These are phyloP conservation scores for Leptothorax acervorum DNA, from an alignment of 2,888 invertebrate genomes.

Conservation along the genomic window DNA sequence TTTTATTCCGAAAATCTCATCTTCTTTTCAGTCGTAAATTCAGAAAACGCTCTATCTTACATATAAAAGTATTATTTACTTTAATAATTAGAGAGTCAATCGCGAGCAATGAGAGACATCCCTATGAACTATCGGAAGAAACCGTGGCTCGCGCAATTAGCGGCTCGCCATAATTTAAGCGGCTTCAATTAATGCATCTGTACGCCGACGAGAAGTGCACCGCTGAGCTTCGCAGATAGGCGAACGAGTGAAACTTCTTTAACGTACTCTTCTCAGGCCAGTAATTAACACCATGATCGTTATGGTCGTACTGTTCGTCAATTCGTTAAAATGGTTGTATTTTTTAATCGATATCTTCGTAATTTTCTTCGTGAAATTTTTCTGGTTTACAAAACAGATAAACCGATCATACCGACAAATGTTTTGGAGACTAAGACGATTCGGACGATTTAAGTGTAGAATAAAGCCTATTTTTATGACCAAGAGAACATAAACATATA, in stretches of 20 bases:
- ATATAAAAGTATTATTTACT: constrained; percentile 1
- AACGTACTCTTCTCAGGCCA: constrained; percentile 40
- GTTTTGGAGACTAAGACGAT: neutral
- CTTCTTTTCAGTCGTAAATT: neutral
- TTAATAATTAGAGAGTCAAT: constrained; percentile 33
- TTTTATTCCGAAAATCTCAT: neutral
- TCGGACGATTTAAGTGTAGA: neutral
- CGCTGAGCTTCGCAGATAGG: constrained; percentile 53
- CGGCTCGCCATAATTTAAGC: constrained; percentile 83
- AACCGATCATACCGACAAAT: neutral
- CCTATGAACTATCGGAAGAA: constrained; percentile 51
- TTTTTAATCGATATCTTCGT: neutral
- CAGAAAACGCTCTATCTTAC: neutral
- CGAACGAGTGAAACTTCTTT: constrained; percentile 38
- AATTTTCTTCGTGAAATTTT: neutral
- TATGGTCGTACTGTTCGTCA: constrained; percentile 25
- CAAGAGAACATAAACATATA: neutral
- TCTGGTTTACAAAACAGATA: neutral
- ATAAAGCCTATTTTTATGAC: neutral
- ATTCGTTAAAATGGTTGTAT: constrained; percentile 58
- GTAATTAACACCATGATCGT: constrained; percentile 67
- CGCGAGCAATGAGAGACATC: neutral
- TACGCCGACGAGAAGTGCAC: constrained; percentile 55
- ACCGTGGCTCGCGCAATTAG: constrained; percentile 80
- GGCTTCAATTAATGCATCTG: constrained; percentile 82